Conservation (phyloP, 2,113 vertebrate genomes). For the Dendrocopos noguchii region DNA sequence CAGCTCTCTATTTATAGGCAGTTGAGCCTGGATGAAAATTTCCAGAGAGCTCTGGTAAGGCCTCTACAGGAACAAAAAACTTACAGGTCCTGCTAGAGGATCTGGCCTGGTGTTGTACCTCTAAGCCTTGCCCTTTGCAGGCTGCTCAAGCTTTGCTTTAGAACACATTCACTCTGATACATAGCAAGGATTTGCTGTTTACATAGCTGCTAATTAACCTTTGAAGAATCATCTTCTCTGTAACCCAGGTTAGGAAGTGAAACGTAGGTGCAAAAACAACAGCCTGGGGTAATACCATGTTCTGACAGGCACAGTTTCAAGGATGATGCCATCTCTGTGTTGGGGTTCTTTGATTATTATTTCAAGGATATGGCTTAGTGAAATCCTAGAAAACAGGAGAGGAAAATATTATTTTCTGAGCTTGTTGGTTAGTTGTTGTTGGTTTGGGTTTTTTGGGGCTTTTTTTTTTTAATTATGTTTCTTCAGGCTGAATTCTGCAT, state of each 20-base stretch:
- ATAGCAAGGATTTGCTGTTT: neutral
- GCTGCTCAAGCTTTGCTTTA: neutral
- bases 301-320: constrained; percentile 37
- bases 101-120: neutral
- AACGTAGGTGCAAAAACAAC: constrained; percentile 65
- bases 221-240: constrained; percentile 13
- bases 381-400: constrained; percentile 5
- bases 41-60: constrained; percentile 37
- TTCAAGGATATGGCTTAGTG: neutral
- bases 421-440: neutral
- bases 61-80: neutral
- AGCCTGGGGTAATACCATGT: constrained; percentile 10
- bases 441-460: neutral
- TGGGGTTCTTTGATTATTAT: neutral
- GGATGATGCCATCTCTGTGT: constrained; percentile 39
- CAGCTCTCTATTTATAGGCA: constrained; percentile 44
- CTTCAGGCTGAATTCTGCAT: constrained; percentile 34
- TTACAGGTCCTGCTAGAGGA: neutral
- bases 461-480: constrained; percentile 3
- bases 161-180: neutral
- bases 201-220: constrained; percentile 36
- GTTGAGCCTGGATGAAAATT: constrained; percentile 2
- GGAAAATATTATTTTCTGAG: constrained; percentile 17
- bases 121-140: neutral
- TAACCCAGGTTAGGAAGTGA: constrained; percentile 51